Percentiles rank a stretch among this genome's conserved stretches.
Conservation (phyloP, 1,140 invertebrate genomes). For the Matsumurasca onukii region DNA sequence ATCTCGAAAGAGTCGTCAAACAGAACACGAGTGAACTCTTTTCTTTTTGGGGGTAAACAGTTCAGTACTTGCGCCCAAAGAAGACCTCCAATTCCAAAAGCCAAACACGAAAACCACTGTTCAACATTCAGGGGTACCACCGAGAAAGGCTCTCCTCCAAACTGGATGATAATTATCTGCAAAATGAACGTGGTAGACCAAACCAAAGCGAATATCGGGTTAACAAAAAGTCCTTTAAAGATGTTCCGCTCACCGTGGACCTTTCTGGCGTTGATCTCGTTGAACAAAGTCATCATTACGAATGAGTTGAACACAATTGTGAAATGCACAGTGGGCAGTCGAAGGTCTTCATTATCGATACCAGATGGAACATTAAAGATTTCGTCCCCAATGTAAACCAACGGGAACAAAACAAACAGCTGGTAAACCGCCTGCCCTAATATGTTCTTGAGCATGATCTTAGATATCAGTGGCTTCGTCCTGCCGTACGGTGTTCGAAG, state of each 20-base stretch:
- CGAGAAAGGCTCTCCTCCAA: constrained; percentile 95
- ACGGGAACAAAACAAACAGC: constrained; percentile 89
- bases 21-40: constrained; percentile 66
- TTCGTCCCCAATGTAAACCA: constrained; percentile 89
- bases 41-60: constrained; percentile 90
- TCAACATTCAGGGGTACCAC: constrained; percentile 87
- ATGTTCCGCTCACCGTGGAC: constrained; percentile 99
- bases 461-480: constrained; percentile 96
- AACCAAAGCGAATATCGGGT: constrained; percentile 98
- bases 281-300: constrained; percentile 99
- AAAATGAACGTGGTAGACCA: constrained; percentile 77
- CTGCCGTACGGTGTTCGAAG: constrained; percentile 96
- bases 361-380: constrained; percentile 93
- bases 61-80: constrained; percentile 98
- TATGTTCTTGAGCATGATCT: constrained; percentile 99
- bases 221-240: constrained; percentile 94
- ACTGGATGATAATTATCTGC: constrained; percentile 95
- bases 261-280: constrained; percentile 99
- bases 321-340: constrained; percentile 89
- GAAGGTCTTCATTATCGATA: constrained; percentile 65
- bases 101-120: constrained; percentile 99
- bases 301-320: constrained; percentile 99
- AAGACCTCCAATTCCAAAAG: constrained; percentile 93
- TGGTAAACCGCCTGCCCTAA: constrained; percentile 97
- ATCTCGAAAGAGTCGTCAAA: constrained; percentile 54